A percentile compares a stretch with the other conserved stretches of the same genome.
Conservation (phyloP, 2,888 invertebrate genomes). For the Lordiphosa fenestrarum region DNA sequence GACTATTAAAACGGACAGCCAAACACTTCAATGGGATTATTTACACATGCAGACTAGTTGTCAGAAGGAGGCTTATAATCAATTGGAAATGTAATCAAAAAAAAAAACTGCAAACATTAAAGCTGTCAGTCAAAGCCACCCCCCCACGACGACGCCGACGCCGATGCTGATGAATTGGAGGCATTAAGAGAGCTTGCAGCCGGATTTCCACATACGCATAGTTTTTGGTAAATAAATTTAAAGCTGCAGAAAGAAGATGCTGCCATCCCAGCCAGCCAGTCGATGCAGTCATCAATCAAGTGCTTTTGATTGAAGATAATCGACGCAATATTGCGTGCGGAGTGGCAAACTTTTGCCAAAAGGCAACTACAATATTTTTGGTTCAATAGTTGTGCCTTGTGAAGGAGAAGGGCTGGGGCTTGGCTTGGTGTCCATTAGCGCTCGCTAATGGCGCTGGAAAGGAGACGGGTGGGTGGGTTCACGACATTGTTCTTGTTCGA, state of each 20-base stretch:
- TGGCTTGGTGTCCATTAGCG: slow-evolving; percentile 53
- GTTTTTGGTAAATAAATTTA: slow-evolving; percentile 7
- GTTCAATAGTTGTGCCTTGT: slow-evolving; percentile 58
- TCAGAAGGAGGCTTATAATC: slow-evolving; percentile 4
- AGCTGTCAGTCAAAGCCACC: slow-evolving; percentile 21
- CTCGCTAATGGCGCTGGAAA: slow-evolving; percentile 44
- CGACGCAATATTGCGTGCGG: slow-evolving; percentile 62
- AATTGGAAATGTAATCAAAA: slow-evolving; percentile 30
- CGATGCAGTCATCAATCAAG: slow-evolving; percentile 63
- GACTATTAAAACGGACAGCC: no score
- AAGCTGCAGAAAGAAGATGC: background rate
- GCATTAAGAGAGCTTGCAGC: background rate
- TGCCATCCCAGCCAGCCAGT: slow-evolving; percentile 15
- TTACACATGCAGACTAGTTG: background rate
- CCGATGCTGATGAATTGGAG: slow-evolving; percentile 29
- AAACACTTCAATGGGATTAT: no score
- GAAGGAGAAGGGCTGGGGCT: slow-evolving; percentile 22
- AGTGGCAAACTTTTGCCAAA: slow-evolving; percentile 26
- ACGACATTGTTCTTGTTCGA: slow-evolving; percentile 61
- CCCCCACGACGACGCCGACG: background rate
- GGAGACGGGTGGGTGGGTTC: slow-evolving; percentile 14
- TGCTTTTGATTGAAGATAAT: slow-evolving; percentile 66
- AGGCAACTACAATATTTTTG: slow-evolving; percentile 43
- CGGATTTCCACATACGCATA: slow-evolving; percentile 1
- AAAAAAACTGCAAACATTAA: slow-evolving; percentile 30